Percentiles rank a stretch among this genome's conserved stretches.
Evolutionary conservation across 2,113 vertebrate genomes (phyloP).

Genomic region (Kobus ellipsiprymnus): DNA sequence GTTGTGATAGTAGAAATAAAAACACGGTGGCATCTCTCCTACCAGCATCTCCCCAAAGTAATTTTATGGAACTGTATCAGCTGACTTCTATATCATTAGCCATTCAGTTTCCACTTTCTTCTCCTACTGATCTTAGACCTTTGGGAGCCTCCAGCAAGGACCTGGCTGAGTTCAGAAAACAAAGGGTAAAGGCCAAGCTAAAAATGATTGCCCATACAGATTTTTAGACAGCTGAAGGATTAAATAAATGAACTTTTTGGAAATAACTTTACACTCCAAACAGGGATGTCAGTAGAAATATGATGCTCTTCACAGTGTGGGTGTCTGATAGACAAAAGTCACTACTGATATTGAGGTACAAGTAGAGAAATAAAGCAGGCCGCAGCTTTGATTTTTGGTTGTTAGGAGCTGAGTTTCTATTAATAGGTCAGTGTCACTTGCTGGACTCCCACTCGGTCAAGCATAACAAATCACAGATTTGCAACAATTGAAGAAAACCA

Average conservation of each 20-base stretch:
- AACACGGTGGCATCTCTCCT: conserved; percentile 64
- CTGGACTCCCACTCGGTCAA: conserved; percentile 8
- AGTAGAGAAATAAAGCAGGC: conserved; percentile 41
- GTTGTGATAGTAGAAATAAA: conserved; percentile 74
- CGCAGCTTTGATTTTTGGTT: not conserved
- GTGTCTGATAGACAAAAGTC: conserved; percentile 41
- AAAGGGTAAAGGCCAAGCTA: conserved; percentile 53
- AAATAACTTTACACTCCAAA: conserved; percentile 58
- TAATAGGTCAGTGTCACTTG: conserved; percentile 28
- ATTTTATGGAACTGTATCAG: conserved; percentile 69
- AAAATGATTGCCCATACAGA: conserved; percentile 62
- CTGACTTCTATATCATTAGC: conserved; percentile 43
- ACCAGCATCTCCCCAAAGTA: conserved; percentile 68
- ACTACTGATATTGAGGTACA: conserved; percentile 17
- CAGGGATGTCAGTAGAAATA: conserved; percentile 52
- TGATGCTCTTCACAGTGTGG: not conserved
- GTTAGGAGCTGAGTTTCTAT: conserved; percentile 15
- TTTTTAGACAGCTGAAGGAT: conserved; percentile 60
- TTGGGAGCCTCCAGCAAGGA: conserved; percentile 34
- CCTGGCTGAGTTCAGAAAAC: conserved; percentile 49
- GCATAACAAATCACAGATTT: conserved; percentile 44
- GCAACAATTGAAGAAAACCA: conserved; percentile 38
- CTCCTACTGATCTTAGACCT: conserved; percentile 22
- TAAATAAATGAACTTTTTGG: conserved; percentile 67
- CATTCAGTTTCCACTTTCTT: conserved; percentile 55